These are phyloP conservation scores for Syngnathus scovelli DNA, from an alignment of 2,113 vertebrate species.

Conservation along the genomic window DNA sequence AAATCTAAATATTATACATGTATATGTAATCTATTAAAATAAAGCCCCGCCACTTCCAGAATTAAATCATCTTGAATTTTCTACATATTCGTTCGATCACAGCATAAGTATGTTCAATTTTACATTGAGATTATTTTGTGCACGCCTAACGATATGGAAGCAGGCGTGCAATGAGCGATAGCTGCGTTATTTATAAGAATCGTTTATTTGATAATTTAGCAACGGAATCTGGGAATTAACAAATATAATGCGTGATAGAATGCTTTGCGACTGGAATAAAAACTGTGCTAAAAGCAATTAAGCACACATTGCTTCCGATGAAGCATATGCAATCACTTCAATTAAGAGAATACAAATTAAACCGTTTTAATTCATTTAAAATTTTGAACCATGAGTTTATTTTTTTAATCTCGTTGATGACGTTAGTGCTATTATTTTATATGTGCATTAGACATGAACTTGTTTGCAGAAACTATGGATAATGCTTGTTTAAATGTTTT, in stretches of 20 bases:
- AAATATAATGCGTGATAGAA: not conserved
- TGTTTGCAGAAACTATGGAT: too few species aligned
- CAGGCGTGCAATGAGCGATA: not conserved
- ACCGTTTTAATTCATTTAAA: not conserved
- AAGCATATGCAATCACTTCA: not conserved
- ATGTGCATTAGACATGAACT: not conserved
- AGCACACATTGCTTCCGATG: not conserved
- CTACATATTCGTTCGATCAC: conserved; percentile 32
- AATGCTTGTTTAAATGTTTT: not conserved
- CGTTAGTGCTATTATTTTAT: not conserved
- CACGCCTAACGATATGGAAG: not conserved
- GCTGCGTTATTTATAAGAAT: not conserved
- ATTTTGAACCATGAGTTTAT: not conserved
- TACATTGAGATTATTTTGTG: not conserved
- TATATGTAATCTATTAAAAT: not conserved
- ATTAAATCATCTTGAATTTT: not conserved
- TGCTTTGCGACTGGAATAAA: not conserved
- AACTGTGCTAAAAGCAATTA: not conserved
- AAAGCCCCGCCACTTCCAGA: not conserved
- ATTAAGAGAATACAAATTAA: not conserved
- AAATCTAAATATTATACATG: too few species aligned
- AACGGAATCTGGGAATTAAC: not conserved
- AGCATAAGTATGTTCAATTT: not conserved
- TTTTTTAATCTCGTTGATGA: not conserved
- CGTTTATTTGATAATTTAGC: not conserved